Evolutionary conservation across 2,888 invertebrate genomes (phyloP).

Genomic region (Scelioninae gen. 2): DNA sequence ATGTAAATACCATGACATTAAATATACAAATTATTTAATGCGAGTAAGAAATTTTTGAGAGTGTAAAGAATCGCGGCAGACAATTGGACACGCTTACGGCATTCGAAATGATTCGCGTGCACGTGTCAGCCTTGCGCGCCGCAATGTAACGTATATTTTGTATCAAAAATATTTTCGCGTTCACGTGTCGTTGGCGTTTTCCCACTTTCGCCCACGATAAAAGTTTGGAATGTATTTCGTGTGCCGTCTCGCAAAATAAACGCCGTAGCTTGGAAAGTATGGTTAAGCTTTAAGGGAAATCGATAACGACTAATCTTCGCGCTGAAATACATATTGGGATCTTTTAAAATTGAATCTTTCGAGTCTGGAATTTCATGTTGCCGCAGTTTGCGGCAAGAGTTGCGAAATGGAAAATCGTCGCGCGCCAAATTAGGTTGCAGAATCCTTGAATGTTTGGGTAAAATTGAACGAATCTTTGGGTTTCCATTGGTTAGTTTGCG

Average conservation of each 20-base stretch:
- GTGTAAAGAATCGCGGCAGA: slow-evolving; percentile 37
- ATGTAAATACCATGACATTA: too few relatives aligned
- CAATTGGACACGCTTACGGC: slow-evolving; percentile 54
- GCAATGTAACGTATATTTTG: slow-evolving; percentile 15
- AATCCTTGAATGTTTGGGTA: too few relatives aligned
- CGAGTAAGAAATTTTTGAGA: too few relatives aligned
- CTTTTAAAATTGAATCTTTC: neutral
- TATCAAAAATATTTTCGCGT: slow-evolving; percentile 4
- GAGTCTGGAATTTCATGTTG: neutral
- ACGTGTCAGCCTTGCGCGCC: neutral
- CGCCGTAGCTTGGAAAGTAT: slow-evolving; percentile 12
- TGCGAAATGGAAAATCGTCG: neutral
- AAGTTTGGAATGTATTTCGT: slow-evolving; percentile 28
- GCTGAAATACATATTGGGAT: slow-evolving; percentile 3
- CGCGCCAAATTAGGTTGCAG: too few relatives aligned
- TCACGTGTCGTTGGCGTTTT: slow-evolving; percentile 14
- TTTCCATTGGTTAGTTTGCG: too few relatives aligned
- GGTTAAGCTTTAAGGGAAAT: slow-evolving; percentile 24
- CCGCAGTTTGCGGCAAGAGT: neutral
- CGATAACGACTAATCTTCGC: slow-evolving; percentile 26
- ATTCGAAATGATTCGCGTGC: slow-evolving; percentile 57
- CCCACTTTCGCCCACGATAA: slow-evolving; percentile 21
- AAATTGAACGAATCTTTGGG: too few relatives aligned
- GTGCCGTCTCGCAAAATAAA: slow-evolving; percentile 25
- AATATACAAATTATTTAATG: too few relatives aligned